Evolutionary conservation across 2,888 invertebrate species (phyloP), one percentile per base, ranked within the genome.

Genomic region (Nomada ferruginata): DNA sequence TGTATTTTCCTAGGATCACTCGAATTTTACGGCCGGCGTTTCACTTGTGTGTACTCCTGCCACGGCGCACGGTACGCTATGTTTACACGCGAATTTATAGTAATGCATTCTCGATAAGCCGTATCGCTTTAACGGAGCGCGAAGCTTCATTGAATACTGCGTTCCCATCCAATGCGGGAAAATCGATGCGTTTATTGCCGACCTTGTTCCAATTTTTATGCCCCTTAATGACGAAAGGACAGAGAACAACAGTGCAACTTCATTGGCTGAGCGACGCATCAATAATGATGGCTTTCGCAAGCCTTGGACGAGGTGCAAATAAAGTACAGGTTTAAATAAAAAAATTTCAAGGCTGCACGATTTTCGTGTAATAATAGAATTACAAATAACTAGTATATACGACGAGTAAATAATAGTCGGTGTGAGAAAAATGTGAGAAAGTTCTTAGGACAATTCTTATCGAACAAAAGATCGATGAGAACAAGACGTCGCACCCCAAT

Each of bases 101-200:
- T 86, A 89, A 89, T 87, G 89, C 80, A 84, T 89, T 89, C 85
- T 86, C 89, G 89, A 89, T 89, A 89, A 89, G 84, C 89, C 89
- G 82, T 85, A 82, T 76, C 87, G 89, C 85, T 87, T 90, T 87
- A 89, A 90, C 84, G 84, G 84, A 86, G 81, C 89, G 90, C 89
- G 84, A 89, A 89, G 85, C 84, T 89, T 90, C 87, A 84, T 82
- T 84, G 82, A 86, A 85, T 80, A 66, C 80, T 70, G 44, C 66
- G 76, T 53, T 70, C 47, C 76, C 52, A 53, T 61, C 52, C 42
- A 10, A 36, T 61, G 64, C 29, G 20, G 61, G 69, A 73, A 66
- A 77, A 79, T 63, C 82, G 64, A 76, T 83, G 65, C 63, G 52
- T 47, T 63, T 66, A 55, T 77, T 55, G 75, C 52, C 66, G 26